A percentile compares a stretch with the other conserved stretches of the same genome.
Evolutionary conservation across 2,113 vertebrate genomes (phyloP).

Genomic region (Mesoclemmys tuberculata): DNA sequence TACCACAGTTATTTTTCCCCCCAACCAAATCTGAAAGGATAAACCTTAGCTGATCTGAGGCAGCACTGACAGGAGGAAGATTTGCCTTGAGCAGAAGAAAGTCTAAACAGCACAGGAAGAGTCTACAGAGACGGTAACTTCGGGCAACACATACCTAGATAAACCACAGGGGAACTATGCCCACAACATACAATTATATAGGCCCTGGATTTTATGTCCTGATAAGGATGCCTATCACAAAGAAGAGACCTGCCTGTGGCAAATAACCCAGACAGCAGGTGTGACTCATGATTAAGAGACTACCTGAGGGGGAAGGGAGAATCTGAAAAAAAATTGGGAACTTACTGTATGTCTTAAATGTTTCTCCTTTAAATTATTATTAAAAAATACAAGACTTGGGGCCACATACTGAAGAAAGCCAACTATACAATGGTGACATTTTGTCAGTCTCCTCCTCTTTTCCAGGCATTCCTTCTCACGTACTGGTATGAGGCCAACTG

Average conservation of each 20-base stretch:
- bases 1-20: background rate
- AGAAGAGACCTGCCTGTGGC: background rate
- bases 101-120: background rate
- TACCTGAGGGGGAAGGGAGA: background rate
- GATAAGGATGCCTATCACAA: background rate
- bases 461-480: background rate
- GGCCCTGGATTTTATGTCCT: background rate
- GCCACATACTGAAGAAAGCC: rapidly evolving
- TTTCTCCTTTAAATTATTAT: background rate
- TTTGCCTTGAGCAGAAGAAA: slow-evolving; percentile 1
- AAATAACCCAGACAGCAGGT: background rate
- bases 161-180: background rate
- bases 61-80: slow-evolving; percentile 9
- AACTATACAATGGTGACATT: background rate
- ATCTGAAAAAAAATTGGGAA: background rate
- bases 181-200: background rate
- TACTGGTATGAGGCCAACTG: background rate
- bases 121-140: background rate
- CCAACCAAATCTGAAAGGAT: slow-evolving; percentile 35
- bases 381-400: background rate
- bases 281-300: background rate
- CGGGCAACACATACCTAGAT: background rate
- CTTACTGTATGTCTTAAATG: background rate
- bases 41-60: slow-evolving; percentile 13
- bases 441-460: background rate